phyloP scores from a whole-genome alignment of 2,113 vertebrate genomes.

The Alaudala cheleensis region DNA sequence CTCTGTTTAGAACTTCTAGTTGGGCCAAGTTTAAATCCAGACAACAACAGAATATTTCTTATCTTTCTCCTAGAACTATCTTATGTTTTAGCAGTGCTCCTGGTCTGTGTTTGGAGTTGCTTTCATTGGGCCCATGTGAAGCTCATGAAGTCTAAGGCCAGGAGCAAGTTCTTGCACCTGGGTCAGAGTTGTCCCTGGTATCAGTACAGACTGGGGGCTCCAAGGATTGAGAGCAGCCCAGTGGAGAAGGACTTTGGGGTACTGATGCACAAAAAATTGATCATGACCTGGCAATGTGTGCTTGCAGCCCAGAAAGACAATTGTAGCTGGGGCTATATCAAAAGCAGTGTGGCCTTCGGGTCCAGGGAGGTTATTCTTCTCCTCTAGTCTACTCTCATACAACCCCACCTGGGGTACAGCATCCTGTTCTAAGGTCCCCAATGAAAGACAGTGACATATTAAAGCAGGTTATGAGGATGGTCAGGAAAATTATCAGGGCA shows the following conservation, averaged over 20 bases:
- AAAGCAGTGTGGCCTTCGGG: no score
- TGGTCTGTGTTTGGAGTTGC: not conserved
- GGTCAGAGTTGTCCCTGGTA: rapidly evolving
- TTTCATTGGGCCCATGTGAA: not conserved
- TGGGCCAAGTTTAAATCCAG: not conserved
- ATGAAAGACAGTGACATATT: rapidly evolving
- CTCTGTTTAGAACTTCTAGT: not conserved
- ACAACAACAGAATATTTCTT: not conserved
- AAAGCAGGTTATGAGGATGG: not conserved
- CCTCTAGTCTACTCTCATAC: not conserved
- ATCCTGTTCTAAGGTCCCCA: not conserved
- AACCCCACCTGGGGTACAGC: not conserved
- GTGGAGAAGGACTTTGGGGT: not conserved
- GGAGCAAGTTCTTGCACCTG: not conserved
- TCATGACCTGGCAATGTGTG: rapidly evolving
- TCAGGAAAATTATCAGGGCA: not conserved
- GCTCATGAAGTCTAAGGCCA: not conserved
- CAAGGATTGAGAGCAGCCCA: not conserved
- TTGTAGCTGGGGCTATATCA: not conserved
- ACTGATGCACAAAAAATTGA: not conserved
- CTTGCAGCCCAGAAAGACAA: not conserved
- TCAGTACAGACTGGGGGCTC: not conserved
- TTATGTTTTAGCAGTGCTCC: not conserved
- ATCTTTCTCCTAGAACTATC: not conserved
- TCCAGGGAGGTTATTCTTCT: not conserved